Conservation (phyloP, 1,140 invertebrate species). For the Drosophila willistoni region DNA sequence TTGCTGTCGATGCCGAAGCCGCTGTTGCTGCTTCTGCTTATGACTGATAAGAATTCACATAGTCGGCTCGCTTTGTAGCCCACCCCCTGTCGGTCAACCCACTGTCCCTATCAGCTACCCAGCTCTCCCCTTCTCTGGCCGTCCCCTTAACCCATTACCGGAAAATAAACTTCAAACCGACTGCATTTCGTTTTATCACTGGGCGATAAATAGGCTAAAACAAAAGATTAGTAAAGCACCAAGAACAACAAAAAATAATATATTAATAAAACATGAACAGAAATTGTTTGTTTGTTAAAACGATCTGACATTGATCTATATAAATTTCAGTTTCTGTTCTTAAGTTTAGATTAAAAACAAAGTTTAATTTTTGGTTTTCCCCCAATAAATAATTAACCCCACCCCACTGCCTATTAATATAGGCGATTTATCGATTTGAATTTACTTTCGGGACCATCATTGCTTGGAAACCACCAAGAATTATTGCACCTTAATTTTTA, state of each 20-base stretch:
- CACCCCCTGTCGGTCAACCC: constrained; percentile 21
- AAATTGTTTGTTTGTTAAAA: not conserved
- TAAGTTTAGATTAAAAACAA: too few species aligned
- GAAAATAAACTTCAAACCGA: constrained; percentile 48
- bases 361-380: too few species aligned
- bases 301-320: too few species aligned
- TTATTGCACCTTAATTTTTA: constrained; percentile 1
- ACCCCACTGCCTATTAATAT: not conserved
- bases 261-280: constrained; percentile 21
- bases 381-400: too few species aligned
- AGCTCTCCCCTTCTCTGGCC: not conserved
- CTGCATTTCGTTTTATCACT: constrained; percentile 55
- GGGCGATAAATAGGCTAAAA: constrained; percentile 55
- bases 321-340: too few species aligned
- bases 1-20: constrained; percentile 16
- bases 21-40: constrained; percentile 1
- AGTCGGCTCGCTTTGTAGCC: constrained; percentile 65
- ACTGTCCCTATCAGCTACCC: constrained; percentile 5
- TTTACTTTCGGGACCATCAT: not conserved
- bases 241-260: constrained; percentile 13
- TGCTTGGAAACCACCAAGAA: not conserved
- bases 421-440: not conserved
- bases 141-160: constrained; percentile 9
- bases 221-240: constrained; percentile 48
- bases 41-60: constrained; percentile 49